Conservation (phyloP, 2,888 invertebrate genomes). For the Achlya flavicornis region DNA sequence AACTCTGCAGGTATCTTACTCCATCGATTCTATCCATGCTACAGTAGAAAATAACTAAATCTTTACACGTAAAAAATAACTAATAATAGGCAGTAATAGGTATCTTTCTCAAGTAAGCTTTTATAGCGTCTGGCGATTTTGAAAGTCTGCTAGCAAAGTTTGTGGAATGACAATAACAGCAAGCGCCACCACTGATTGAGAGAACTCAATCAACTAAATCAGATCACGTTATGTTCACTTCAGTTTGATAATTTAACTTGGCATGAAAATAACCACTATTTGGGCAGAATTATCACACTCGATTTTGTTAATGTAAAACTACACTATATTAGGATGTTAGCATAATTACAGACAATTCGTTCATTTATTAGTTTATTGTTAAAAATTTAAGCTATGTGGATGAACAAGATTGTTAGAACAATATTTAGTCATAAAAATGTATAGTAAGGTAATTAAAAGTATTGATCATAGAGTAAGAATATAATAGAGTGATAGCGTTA, state of each 20-base stretch:
- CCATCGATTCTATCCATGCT: background rate
- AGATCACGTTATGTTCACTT: background rate
- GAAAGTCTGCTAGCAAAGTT: background rate
- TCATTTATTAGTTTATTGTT: background rate
- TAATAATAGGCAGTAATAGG: background rate
- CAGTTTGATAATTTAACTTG: slow-evolving; percentile 8
- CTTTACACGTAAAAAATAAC: background rate
- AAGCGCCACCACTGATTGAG: slow-evolving; percentile 1
- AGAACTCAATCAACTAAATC: background rate
- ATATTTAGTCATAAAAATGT: background rate
- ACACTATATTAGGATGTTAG: background rate
- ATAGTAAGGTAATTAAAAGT: too few relatives aligned
- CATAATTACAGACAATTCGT: too few relatives aligned
- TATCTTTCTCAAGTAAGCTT: background rate
- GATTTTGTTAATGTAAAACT: background rate
- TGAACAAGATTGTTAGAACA: background rate
- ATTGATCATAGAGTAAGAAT: too few relatives aligned
- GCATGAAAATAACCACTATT: slow-evolving; percentile 11
- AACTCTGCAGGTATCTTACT: slow-evolving; percentile 43
- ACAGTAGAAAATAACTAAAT: background rate
- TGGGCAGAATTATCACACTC: background rate
- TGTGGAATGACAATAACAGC: slow-evolving; percentile 10
- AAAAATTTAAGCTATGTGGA: background rate
- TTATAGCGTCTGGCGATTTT: background rate
- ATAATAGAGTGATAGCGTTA: too few relatives aligned